These are phyloP conservation scores for Drosophila sp. DNA, from an alignment of 1,140 invertebrate genomes.

Conservation along the genomic window DNA sequence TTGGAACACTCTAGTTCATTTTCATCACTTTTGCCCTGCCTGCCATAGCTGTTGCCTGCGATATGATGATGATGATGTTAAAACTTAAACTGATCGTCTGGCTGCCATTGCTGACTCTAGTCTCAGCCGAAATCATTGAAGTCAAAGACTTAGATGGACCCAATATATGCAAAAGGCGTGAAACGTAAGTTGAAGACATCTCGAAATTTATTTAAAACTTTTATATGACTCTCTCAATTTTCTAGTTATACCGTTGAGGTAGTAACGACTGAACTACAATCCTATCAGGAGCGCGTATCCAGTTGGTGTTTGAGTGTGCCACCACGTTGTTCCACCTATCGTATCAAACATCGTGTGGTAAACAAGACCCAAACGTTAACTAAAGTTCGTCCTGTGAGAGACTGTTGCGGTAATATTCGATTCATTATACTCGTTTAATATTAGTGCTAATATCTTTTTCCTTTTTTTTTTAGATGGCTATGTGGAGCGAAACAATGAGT, in stretches of 20 bases:
- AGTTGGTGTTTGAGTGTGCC: slow-evolving; percentile 93
- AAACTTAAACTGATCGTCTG: slow-evolving; percentile 22
- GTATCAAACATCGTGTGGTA: slow-evolving; percentile 89
- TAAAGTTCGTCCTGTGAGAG: slow-evolving; percentile 90
- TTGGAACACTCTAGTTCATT: slow-evolving; percentile 22
- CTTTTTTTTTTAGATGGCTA: slow-evolving; percentile 86
- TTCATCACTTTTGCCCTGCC: background rate
- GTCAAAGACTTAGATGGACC: slow-evolving; percentile 59
- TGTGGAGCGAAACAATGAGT: slow-evolving; percentile 86
- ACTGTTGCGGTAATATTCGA: slow-evolving; percentile 88
- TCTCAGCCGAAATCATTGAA: slow-evolving; percentile 42
- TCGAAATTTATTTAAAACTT: background rate
- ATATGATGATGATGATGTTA: background rate
- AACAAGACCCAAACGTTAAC: slow-evolving; percentile 88
- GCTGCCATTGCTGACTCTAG: slow-evolving; percentile 29
- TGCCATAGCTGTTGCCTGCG: slow-evolving; percentile 13
- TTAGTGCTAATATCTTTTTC: too few species aligned
- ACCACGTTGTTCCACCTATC: slow-evolving; percentile 93
- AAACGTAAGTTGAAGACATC: slow-evolving; percentile 48
- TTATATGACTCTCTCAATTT: background rate
- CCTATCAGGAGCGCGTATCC: slow-evolving; percentile 91
- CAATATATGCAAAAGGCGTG: slow-evolving; percentile 75
- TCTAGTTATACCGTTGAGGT: slow-evolving; percentile 72
- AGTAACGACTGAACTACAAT: slow-evolving; percentile 89
- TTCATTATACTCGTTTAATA: background rate